These are phyloP conservation scores for Acanthis flammea DNA, from an alignment of 2,797 vertebrate species.

Conservation along the genomic window DNA sequence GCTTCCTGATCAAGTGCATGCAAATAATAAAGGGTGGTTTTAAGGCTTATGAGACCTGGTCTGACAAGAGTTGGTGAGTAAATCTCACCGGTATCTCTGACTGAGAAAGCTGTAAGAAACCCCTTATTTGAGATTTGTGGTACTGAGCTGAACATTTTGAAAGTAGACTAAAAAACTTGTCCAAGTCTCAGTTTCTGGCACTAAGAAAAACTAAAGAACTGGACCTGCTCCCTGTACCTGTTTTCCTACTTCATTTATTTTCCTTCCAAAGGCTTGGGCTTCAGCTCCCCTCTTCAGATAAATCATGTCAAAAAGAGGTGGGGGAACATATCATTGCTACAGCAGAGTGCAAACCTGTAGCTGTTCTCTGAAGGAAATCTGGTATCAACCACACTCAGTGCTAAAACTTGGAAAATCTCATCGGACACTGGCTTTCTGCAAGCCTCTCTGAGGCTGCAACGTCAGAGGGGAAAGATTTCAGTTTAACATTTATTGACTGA, in stretches of 20 bases:
- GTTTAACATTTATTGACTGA: neutral
- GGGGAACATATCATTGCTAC: accelerated
- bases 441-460: neutral
- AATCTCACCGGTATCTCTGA: neutral
- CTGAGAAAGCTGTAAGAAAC: neutral
- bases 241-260: neutral
- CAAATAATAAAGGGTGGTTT: neutral
- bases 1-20: neutral
- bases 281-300: neutral
- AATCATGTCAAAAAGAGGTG: neutral
- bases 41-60: neutral
- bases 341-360: neutral
- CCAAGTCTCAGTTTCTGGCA: neutral
- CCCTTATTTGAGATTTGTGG: neutral
- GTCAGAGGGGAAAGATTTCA: neutral
- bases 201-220: neutral
- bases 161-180: neutral
- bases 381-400: accelerated
- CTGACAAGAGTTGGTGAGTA: neutral
- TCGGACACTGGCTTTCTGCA: neutral
- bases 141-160: neutral
- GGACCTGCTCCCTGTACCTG: neutral
- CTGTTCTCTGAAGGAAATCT: neutral
- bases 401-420: neutral
- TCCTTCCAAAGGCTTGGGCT: neutral